Conservation (phyloP, 2,113 vertebrate species). For the Pseudonaja textilis region DNA sequence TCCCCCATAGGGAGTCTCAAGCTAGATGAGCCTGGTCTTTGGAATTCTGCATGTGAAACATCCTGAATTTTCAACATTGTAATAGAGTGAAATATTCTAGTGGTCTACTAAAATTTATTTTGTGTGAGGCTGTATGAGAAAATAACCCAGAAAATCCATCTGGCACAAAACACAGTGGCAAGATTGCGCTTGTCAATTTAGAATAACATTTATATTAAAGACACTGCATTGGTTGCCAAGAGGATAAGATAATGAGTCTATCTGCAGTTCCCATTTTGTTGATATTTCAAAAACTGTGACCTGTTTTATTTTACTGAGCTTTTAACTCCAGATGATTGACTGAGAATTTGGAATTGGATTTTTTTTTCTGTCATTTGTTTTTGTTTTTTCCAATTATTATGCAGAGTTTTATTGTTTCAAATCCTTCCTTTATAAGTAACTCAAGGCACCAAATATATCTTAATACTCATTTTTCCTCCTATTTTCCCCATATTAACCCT, state of each 20-base stretch:
- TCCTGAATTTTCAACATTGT: not conserved
- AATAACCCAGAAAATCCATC: not conserved
- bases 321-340: not conserved
- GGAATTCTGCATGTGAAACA: not conserved
- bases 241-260: not conserved
- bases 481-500: too few species aligned
- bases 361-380: not conserved
- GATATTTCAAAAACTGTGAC: not conserved
- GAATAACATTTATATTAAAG: not conserved
- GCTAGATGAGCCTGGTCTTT: not conserved
- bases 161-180: not conserved
- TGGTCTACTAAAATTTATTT: not conserved
- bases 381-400: not conserved
- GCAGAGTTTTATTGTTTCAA: not conserved
- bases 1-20: not conserved
- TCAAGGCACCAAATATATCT: too few species aligned
- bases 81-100: not conserved
- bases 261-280: not conserved
- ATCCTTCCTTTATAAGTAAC: too few species aligned
- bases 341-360: not conserved
- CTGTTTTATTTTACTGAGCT: not conserved
- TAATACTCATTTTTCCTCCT: too few species aligned
- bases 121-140: not conserved
- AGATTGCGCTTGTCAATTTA: not conserved
- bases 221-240: not conserved